Evolutionary conservation across 2,797 vertebrate genomes (phyloP).

Genomic region (Tapirus indicus): DNA sequence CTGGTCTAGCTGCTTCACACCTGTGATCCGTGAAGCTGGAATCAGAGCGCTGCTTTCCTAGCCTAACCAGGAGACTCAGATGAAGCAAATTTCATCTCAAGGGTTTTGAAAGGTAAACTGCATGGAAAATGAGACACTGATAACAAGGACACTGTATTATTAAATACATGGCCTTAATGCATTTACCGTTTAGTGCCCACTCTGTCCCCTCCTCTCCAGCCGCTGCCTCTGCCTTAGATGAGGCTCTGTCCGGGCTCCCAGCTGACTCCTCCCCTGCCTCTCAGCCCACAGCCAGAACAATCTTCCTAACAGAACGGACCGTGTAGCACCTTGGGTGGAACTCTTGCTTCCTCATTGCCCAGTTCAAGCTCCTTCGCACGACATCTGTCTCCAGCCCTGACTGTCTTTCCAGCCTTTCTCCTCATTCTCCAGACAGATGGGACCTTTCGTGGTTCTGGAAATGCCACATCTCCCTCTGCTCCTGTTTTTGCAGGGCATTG

Average conservation of each 20-base stretch:
- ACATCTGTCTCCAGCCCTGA: background rate
- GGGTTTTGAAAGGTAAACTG: background rate
- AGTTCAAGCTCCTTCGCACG: background rate
- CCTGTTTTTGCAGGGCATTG: background rate
- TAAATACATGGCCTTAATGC: fast-evolving
- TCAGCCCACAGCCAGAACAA: background rate
- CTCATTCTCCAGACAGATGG: fast-evolving
- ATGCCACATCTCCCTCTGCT: fast-evolving
- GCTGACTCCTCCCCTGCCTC: fast-evolving
- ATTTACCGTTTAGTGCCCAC: fast-evolving
- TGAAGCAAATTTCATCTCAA: background rate
- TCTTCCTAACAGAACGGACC: background rate
- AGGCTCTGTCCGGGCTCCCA: fast-evolving
- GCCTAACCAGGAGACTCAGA: background rate
- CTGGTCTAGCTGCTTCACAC: fast-evolving
- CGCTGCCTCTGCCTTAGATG: no score
- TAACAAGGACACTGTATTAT: fast-evolving
- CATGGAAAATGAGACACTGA: background rate
- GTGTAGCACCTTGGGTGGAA: fast-evolving
- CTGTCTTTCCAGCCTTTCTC: background rate
- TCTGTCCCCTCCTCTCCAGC: background rate
- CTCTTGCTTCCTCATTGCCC: background rate
- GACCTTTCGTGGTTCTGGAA: background rate
- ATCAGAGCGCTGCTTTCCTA: background rate
- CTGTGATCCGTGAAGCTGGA: background rate